Evolutionary conservation across 2,888 invertebrate genomes (phyloP), one percentile per base, ranked within the genome.

Genomic region (Xanthorhoe designata): DNA sequence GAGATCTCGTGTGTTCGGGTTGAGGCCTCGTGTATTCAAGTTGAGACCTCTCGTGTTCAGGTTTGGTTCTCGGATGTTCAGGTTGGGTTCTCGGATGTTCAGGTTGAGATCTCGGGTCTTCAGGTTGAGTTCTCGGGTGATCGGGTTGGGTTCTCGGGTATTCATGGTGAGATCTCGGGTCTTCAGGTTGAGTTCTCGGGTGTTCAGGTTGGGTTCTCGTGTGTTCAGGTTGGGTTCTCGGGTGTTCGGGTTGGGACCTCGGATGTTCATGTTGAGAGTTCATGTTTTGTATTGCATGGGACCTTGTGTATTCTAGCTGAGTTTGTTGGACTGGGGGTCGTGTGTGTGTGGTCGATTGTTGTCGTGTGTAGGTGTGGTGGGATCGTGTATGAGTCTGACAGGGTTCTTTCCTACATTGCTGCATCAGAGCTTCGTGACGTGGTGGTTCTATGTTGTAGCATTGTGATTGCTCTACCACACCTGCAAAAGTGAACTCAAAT

Each of bases 351-450:
- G 4, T 13, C 6, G 60, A 5, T 15, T 15, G 35, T 0, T 42
- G 18, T 52, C 63, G 51, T 19, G 52, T 7, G n/a, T 63, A 15
- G 10, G 32, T 10, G 47, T 15, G 15, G 50, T 18, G 57, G 24
- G 59, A 19, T 17, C 55, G 54, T 10, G 55, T n/a, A 4, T 96
- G 61, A 17, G 42, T 57, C 17, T 72, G 76, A 66, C 79, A 83
- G 29, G 76, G 60, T 51, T 75, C 63, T 70, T 42, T 66, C n/a
- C 76, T 71, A 84, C 97, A 97, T 51, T 92, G 90, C 72, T 96
- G 94, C 80, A 94, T 94, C 76, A 95, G 89, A 74, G 96, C 95
- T 51, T 91, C 89, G 19, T 95, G 95, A 17, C 94, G 94, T 68
- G 94, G 92, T 38, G 81, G 79, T 82, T 94, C 94, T 75, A 92